These are phyloP conservation scores for Anthoscopus minutus DNA, from an alignment of 2,113 vertebrate genomes.

Conservation along the genomic window DNA sequence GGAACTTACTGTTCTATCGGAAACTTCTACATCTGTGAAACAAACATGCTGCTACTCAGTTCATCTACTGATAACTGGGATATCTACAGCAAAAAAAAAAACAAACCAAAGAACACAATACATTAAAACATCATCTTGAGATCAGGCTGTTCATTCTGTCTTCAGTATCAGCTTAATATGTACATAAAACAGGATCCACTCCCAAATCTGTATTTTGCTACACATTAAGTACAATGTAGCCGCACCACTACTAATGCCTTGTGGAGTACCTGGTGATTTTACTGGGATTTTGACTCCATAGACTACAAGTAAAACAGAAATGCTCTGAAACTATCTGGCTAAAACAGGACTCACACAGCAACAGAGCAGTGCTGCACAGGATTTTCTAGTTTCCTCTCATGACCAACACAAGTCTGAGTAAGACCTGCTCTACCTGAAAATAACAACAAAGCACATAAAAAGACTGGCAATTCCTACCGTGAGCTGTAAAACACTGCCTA, in stretches of 20 bases:
- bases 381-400: background rate
- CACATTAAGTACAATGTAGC: background rate
- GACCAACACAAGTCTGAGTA: background rate
- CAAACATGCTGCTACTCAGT: slow-evolving; percentile 82
- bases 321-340: background rate
- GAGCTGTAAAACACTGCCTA: background rate
- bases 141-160: slow-evolving; percentile 1
- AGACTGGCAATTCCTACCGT: background rate
- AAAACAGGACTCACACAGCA: background rate
- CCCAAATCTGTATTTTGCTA: slow-evolving; percentile 5
- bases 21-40: slow-evolving; percentile 82
- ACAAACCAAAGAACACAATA: slow-evolving; percentile 51
- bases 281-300: slow-evolving; percentile 4
- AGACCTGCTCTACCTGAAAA: slow-evolving; percentile 1
- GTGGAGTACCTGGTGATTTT: background rate
- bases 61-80: slow-evolving; percentile 82
- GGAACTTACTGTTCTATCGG: slow-evolving; percentile 76
- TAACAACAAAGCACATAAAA: background rate
- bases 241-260: background rate
- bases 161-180: slow-evolving; percentile 22
- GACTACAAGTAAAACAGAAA: background rate
- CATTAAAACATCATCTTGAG: slow-evolving; percentile 64
- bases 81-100: slow-evolving; percentile 73
- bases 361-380: background rate
- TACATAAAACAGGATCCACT: slow-evolving; percentile 1